Base-by-base conservation (phyloP, 1,140 invertebrate species). In the Drosophila grimshawi region DNA sequence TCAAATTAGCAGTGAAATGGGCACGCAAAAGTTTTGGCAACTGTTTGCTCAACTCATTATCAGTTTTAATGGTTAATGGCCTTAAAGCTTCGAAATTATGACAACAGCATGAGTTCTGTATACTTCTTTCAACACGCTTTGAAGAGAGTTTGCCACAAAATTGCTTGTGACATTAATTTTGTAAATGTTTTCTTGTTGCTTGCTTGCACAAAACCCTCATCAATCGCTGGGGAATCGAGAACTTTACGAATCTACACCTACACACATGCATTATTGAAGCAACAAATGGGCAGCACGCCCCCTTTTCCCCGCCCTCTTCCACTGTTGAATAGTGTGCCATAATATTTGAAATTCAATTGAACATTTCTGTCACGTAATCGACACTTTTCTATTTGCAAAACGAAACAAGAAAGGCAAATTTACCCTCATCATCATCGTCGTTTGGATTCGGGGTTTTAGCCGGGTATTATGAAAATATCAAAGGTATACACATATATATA, bases 321-420 rank as follows among this genome's bases (percentile, higher is more conserved):
- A 6, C 55, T 27, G 27, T 59, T 51, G 52, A 68, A 72, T 74
- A 70, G 78, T 74, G 69, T 76, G 76, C 79, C 30, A 75, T 82
- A 80, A 83, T 89, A 88, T 80, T 73, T 89, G 83, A 81, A 85
- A 89, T 90, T 90, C 78, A 89, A 90, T 89, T 89, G 86, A 81
- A 79, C 81, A 89, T 90, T 89, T 89, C 76, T 89, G 80, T 89
- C 86, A 89, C 86, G 85, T 85, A 89, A 90, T 89, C 86, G 85
- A 78, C 83, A 89, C 85, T 88, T 83, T 88, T 88, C 77, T 89
- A 80, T 88, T 88, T 19, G 82, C 70, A 80, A 88, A 78, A 29
- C 64, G 19, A 78, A 51, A 66, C 68, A 65, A 81, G 71, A 76
- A 82, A 75, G 61, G 57, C 53, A 68, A 78, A 75, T 78, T 75